Conservation (phyloP, 2,113 vertebrate genomes). For the Hiodon tergisus region DNA sequence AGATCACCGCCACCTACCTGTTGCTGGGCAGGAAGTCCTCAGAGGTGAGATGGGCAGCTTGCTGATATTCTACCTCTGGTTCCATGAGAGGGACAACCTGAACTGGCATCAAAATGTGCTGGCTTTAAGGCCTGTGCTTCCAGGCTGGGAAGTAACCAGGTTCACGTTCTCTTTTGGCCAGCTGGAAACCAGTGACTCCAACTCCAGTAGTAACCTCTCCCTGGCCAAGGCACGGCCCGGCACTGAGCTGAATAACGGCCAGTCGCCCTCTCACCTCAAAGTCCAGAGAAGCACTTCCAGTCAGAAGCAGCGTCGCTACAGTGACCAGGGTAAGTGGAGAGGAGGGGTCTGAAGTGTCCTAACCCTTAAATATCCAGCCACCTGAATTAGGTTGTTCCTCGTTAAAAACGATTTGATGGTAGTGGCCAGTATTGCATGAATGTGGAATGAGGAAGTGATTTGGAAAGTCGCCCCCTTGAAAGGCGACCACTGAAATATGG, state of each 20-base stretch:
- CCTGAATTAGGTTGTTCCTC: too few species aligned
- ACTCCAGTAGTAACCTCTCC: conserved; percentile 83
- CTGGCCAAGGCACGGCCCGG: conserved; percentile 79
- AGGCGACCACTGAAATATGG: not conserved
- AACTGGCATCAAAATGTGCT: not conserved
- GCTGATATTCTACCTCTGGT: too few species aligned
- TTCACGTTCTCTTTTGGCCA: conserved; percentile 28
- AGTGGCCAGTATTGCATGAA: too few species aligned
- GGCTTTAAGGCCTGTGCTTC: not conserved
- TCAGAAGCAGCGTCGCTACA: conserved; percentile 93
- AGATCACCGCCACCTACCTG: conserved; percentile 89
- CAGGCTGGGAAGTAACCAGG: too few species aligned
- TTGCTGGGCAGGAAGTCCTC: conserved; percentile 75
- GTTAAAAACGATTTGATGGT: too few species aligned
- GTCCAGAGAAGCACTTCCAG: conserved; percentile 86
- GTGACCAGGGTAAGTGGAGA: conserved; percentile 82
- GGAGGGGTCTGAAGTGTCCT: too few species aligned
- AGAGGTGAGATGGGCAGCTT: conserved; percentile 58
- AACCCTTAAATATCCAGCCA: too few species aligned
- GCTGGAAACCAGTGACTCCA: conserved; percentile 82
- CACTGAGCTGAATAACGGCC: conserved; percentile 87
- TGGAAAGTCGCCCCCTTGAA: too few species aligned
- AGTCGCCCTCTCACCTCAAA: conserved; percentile 89
- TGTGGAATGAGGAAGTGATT: too few species aligned
- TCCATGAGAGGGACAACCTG: too few species aligned